These are phyloP conservation scores for Thelaira solivaga DNA, from an alignment of 2,888 invertebrate species.

Conservation along the genomic window DNA sequence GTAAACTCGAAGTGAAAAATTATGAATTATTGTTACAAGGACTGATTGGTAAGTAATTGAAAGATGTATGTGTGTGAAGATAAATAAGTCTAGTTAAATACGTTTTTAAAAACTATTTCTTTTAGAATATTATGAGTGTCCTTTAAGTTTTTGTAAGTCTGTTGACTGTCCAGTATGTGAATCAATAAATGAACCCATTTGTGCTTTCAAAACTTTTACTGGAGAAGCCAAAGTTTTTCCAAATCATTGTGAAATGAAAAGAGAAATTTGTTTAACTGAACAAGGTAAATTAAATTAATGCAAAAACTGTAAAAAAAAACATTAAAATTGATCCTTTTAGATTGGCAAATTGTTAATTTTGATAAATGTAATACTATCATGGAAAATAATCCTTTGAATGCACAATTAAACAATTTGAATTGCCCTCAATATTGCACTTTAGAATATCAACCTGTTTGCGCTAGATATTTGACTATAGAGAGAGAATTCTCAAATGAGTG, in stretches of 20 bases:
- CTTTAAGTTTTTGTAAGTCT: slow-evolving; percentile 27
- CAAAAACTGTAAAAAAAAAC: no score
- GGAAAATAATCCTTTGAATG: neutral
- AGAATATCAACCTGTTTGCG: slow-evolving; percentile 10
- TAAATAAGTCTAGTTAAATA: no score
- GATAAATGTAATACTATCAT: neutral
- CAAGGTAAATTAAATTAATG: no score
- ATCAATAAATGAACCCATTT: slow-evolving; percentile 45
- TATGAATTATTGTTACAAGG: slow-evolving; percentile 45
- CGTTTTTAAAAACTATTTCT: no score
- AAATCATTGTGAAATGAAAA: slow-evolving; percentile 42
- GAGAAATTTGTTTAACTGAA: slow-evolving; percentile 41
- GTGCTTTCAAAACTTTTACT: slow-evolving; percentile 27
- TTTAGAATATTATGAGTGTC: slow-evolving; percentile 38
- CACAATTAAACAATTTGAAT: neutral
- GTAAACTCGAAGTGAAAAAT: slow-evolving; percentile 55
- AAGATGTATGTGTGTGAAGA: no score
- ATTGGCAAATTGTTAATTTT: neutral
- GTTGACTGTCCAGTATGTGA: slow-evolving; percentile 32
- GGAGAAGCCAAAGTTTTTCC: slow-evolving; percentile 4
- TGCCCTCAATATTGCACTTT: slow-evolving; percentile 7
- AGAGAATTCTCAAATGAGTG: slow-evolving; percentile 14
- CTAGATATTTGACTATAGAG: slow-evolving; percentile 9
- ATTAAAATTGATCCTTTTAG: no score
- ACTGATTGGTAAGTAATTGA: slow-evolving; percentile 50